phyloP scores from a whole-genome alignment of 2,797 vertebrate species.

The Sebastes iracundus region DNA sequence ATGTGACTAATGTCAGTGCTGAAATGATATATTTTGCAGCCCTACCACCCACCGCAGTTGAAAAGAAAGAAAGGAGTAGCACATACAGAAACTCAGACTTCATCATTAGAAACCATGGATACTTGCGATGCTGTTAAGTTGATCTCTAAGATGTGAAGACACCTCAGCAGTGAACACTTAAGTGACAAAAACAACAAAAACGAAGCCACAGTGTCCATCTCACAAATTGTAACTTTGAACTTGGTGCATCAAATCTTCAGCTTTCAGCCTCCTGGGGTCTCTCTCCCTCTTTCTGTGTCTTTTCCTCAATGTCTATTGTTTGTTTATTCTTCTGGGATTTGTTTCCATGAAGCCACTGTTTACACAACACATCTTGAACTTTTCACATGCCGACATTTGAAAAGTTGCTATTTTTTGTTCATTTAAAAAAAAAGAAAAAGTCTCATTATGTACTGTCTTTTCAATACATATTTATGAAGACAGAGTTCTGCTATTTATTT shows the following conservation, averaged over 20 bases:
- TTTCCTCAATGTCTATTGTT: slow-evolving; percentile 4
- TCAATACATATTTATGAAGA: slow-evolving; percentile 48
- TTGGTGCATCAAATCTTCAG: neutral
- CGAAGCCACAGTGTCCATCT: neutral
- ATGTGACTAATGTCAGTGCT: no score
- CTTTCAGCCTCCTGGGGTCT: no score
- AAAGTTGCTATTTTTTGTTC: slow-evolving; percentile 22
- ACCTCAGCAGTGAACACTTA: neutral
- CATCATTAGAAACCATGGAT: neutral
- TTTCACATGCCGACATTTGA: slow-evolving; percentile 22
- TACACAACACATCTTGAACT: slow-evolving; percentile 14
- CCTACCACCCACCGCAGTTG: neutral
- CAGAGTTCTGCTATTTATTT: neutral
- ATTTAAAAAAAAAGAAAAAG: slow-evolving; percentile 25
- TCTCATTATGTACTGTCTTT: slow-evolving; percentile 27
- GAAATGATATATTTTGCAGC: neutral
- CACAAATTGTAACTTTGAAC: neutral
- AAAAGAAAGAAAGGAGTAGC: neutral
- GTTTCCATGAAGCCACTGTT: neutral
- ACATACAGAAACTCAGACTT: neutral
- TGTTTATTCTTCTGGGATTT: slow-evolving; percentile 6
- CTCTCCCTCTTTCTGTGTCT: neutral
- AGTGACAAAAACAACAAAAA: no score
- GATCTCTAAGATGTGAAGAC: neutral
- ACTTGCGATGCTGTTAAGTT: neutral